phyloP scores from a whole-genome alignment of 2,888 invertebrate genomes.

The Leptopterna dolabrata region DNA sequence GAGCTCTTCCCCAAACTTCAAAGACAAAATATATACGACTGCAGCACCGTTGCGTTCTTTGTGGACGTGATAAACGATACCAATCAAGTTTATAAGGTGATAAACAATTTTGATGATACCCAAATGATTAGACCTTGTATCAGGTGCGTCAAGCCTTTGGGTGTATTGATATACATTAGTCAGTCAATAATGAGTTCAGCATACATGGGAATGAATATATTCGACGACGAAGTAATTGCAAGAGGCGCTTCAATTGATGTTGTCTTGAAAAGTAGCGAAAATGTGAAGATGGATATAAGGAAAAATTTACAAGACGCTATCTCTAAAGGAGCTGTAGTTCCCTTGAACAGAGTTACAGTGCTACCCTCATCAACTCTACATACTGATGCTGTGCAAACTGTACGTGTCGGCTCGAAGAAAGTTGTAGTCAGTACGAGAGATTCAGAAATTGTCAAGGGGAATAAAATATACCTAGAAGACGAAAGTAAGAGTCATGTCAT shows the following conservation, averaged over 20 bases:
- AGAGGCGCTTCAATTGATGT: background rate
- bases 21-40: slow-evolving; percentile 33
- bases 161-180: slow-evolving; percentile 10
- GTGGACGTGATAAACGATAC: slow-evolving; percentile 28
- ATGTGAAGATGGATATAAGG: background rate
- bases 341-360: background rate
- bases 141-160: slow-evolving; percentile 7
- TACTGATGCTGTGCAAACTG: slow-evolving; percentile 1
- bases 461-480: background rate
- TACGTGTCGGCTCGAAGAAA: background rate
- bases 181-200: slow-evolving; percentile 5
- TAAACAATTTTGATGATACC: slow-evolving; percentile 32
- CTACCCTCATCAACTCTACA: background rate
- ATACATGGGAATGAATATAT: slow-evolving; percentile 38
- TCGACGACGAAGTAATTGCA: slow-evolving; percentile 3
- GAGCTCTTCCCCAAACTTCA: slow-evolving; percentile 30
- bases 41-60: background rate
- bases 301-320: slow-evolving; percentile 3
- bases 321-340: background rate
- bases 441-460: background rate
- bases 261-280: background rate
- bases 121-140: slow-evolving; percentile 29
- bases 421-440: background rate
- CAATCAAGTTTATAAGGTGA: slow-evolving; percentile 44
- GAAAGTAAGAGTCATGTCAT: slow-evolving; percentile 5